Percentiles rank a stretch among this genome's conserved stretches.
Conservation (phyloP, 2,888 invertebrate species). For the Sympetrum striolatum region DNA sequence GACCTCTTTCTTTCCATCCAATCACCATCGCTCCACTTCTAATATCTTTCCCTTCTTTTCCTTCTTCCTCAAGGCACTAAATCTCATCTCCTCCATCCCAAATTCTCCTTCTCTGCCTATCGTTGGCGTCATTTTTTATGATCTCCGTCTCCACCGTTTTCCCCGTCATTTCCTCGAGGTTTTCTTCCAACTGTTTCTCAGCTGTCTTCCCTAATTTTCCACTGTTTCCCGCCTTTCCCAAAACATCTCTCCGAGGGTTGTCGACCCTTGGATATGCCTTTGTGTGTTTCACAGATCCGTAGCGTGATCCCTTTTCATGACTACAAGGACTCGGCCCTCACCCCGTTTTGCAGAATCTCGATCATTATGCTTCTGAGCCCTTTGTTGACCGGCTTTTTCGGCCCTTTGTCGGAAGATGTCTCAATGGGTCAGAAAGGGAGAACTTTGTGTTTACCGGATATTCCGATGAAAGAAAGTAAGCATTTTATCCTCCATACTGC, state of each 20-base stretch:
- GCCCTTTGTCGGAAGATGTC: too few relatives aligned
- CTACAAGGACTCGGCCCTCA: background rate
- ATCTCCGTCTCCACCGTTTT: background rate
- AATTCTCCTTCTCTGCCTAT: background rate
- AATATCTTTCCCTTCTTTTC: background rate
- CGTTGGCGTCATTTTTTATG: background rate
- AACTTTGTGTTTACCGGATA: background rate
- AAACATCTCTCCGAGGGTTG: too few relatives aligned
- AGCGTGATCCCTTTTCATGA: too few relatives aligned
- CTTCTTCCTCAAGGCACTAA: background rate
- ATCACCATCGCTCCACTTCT: background rate
- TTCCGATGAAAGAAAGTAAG: background rate
- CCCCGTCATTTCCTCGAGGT: background rate
- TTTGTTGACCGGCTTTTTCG: too few relatives aligned
- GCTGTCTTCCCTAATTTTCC: background rate
- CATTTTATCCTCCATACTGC: background rate
- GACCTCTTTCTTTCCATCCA: background rate
- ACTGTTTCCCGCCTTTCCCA: background rate
- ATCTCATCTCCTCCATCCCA: background rate
- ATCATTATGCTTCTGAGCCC: background rate
- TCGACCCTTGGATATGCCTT: too few relatives aligned
- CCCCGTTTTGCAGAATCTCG: background rate
- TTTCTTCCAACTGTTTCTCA: background rate
- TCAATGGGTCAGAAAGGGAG: background rate
- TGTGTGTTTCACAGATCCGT: too few relatives aligned